These are phyloP conservation scores for Gopherus evgoodei DNA, from an alignment of 2,113 vertebrate species.

Conservation along the genomic window DNA sequence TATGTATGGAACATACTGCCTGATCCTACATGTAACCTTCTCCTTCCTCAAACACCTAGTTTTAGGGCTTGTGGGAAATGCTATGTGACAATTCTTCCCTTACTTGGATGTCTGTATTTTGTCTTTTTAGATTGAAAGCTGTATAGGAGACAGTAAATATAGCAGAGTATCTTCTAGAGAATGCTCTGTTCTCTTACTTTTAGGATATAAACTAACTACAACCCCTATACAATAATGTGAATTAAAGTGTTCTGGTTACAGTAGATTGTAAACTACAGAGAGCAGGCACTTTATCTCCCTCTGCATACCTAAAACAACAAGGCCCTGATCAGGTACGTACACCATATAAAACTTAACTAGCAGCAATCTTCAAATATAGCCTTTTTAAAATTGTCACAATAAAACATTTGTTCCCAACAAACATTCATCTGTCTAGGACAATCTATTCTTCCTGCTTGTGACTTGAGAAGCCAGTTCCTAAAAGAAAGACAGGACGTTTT, in stretches of 20 bases:
- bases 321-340: not conserved
- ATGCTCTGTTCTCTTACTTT: not conserved
- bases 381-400: conserved; percentile 6
- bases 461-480: not conserved
- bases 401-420: not conserved
- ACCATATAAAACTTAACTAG: not conserved
- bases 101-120: not conserved
- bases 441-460: not conserved
- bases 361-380: not conserved
- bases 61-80: too few species aligned
- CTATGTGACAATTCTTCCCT: not conserved
- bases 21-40: not conserved
- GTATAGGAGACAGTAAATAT: not conserved
- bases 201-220: not conserved
- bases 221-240: conserved; percentile 12
- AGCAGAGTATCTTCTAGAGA: not conserved
- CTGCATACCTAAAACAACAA: not conserved
- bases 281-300: conserved; percentile 10
- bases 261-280: not conserved
- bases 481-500: not conserved
- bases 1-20: not conserved
- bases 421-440: not conserved
- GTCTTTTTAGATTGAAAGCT: not conserved
- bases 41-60: not conserved
- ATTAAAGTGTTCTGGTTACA: conserved; percentile 37